Base-by-base conservation (phyloP, 2,888 invertebrate species). In the Sipunculus nudus region DNA sequence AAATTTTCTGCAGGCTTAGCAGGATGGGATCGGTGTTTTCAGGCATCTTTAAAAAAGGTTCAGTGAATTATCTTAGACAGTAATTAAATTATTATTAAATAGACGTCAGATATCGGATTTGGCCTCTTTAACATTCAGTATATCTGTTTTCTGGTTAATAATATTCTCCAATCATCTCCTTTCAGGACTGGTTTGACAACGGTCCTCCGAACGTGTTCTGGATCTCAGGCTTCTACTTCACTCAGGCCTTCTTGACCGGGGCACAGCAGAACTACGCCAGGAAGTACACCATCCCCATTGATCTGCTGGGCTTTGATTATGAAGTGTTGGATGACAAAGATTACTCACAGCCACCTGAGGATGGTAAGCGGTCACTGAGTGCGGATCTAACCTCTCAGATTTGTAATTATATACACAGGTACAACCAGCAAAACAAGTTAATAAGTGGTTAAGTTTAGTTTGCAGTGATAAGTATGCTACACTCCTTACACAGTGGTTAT, bases 261-360 rank as follows among this genome's bases (percentile, higher is more conserved):
- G 84, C 81, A n/a, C 84, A 84, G 68, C 85, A 85, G 76, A 85
- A 85, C 70, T 85, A 70, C 68, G 84, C 85, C 53, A 72, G 85
- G 59, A 85, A 85, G 68, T 84, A 84, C 74, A 82, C 82, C 31
- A 84, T 85, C 55, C 84, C 85, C 19, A 84, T 85, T 52, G 84
- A 85, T 69, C 71, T 84, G 62, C 75, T 85, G 19, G 73, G 75
- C 29, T 83, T 84, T 66, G 78, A 81, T 67, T 83, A 82, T 53
- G 78, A 90, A 85, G 88, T 92, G 2, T 84, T 90, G 76, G 86
- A 86, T 40, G 86, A 86, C 46, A 84, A 84, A 26, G 77, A 79
- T 0, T 84, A 89, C 50, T 21, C 31, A 16, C 70, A 67, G 25
- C 68, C 82, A 19, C 85, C 85, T 8, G 82, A 79, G 28, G 84